A percentile compares a stretch with the other conserved stretches of the same genome.
These are phyloP conservation scores for Cyaniris semiargus DNA, from an alignment of 2,888 invertebrate species.

Conservation along the genomic window DNA sequence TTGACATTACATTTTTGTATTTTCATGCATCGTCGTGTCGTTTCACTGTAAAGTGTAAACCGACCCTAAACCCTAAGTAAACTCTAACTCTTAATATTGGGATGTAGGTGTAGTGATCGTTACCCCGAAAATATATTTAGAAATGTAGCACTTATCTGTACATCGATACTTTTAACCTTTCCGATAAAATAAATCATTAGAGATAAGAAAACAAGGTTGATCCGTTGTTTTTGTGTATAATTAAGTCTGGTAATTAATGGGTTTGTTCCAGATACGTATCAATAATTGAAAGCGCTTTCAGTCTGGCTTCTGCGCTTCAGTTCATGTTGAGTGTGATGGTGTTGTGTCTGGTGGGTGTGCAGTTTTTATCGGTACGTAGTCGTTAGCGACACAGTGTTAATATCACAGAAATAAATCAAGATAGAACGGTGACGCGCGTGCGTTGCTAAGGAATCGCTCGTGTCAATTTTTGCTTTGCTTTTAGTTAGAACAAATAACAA, in stretches of 20 bases:
- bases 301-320: conserved; percentile 71
- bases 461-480: too few species aligned
- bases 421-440: too few species aligned
- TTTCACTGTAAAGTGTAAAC: too few species aligned
- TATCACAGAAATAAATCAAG: too few species aligned
- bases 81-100: neutral
- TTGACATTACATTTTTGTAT: too few species aligned
- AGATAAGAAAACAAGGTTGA: conserved; percentile 16
- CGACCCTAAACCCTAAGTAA: neutral
- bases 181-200: conserved; percentile 24
- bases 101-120: neutral
- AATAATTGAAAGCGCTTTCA: conserved; percentile 74
- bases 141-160: conserved; percentile 6
- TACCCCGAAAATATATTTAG: neutral
- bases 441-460: too few species aligned
- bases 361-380: conserved; percentile 66
- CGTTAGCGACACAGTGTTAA: neutral
- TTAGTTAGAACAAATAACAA: too few species aligned
- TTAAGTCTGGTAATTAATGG: conserved; percentile 29
- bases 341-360: conserved; percentile 71
- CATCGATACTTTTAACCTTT: conserved; percentile 16
- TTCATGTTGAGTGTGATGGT: conserved; percentile 78
- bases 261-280: conserved; percentile 62
- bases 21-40: too few species aligned
- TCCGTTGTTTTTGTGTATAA: conserved; percentile 11